A percentile compares a stretch with the other conserved stretches of the same genome.
Evolutionary conservation across 2,888 invertebrate species (phyloP).

Genomic region (Drosophila suboccidentalis): DNA sequence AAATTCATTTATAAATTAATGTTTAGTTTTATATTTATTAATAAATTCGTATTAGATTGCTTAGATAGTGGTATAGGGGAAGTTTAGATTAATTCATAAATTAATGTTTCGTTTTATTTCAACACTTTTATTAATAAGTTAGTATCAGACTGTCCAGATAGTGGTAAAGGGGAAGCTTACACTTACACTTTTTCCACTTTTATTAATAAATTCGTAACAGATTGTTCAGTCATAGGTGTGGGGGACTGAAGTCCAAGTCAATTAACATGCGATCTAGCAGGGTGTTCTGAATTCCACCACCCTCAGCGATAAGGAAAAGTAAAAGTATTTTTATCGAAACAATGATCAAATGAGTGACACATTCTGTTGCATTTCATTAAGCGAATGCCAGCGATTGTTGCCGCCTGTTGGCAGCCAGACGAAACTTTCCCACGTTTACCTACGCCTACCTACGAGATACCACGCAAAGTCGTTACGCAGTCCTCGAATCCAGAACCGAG

Average conservation of each 20-base stretch:
- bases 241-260: background rate
- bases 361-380: slow-evolving; percentile 77
- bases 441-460: slow-evolving; percentile 49
- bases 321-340: slow-evolving; percentile 38
- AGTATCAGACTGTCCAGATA: too few relatives aligned
- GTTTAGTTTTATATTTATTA: too few relatives aligned
- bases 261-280: slow-evolving; percentile 7
- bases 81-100: too few relatives aligned
- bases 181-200: too few relatives aligned
- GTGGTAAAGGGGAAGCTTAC: too few relatives aligned
- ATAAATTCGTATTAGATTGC: too few relatives aligned
- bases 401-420: slow-evolving; percentile 51
- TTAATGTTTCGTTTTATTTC: too few relatives aligned
- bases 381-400: slow-evolving; percentile 47
- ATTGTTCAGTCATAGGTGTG: background rate
- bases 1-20: too few relatives aligned
- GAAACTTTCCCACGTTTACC: slow-evolving; percentile 71
- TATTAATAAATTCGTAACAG: background rate
- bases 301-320: slow-evolving; percentile 27
- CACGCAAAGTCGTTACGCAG: slow-evolving; percentile 50
- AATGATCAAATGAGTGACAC: slow-evolving; percentile 51
- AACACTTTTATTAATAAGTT: too few relatives aligned
- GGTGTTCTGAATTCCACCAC: slow-evolving; percentile 42
- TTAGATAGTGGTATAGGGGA: too few relatives aligned
- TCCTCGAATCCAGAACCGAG: slow-evolving; percentile 35